Evolutionary conservation across 2,113 vertebrate genomes (phyloP).

Genomic region (Protobothrops mucrosquamatus): DNA sequence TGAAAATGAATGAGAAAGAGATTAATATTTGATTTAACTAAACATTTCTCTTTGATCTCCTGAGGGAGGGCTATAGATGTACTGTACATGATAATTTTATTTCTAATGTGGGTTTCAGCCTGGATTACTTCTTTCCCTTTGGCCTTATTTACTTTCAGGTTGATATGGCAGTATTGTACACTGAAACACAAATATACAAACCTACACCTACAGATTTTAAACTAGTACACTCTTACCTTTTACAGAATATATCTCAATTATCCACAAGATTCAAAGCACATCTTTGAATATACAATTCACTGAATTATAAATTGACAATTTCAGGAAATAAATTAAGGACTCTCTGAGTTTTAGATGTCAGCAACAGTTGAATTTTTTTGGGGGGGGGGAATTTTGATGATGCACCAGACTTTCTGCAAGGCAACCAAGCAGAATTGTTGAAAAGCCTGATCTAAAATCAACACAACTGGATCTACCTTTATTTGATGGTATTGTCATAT

Average conservation of each 20-base stretch:
- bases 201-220: neutral
- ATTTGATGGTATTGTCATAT: too few relatives aligned
- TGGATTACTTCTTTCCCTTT: neutral
- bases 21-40: neutral
- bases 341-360: neutral
- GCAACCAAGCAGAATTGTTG: neutral
- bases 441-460: neutral
- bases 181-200: neutral
- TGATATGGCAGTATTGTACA: neutral
- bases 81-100: neutral
- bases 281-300: neutral
- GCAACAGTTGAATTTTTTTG: neutral
- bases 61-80: neutral
- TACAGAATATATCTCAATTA: neutral
- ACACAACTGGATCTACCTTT: neutral
- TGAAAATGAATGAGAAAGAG: constrained; percentile 11
- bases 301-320: neutral
- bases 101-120: neutral
- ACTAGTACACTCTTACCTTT: neutral
- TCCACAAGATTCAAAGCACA: neutral
- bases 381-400: neutral
- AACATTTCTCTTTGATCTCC: neutral
- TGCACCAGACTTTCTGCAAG: neutral
- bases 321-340: neutral
- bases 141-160: neutral